These are phyloP conservation scores for Synergus laeviventris DNA, from an alignment of 2,888 invertebrate species.

Conservation along the genomic window DNA sequence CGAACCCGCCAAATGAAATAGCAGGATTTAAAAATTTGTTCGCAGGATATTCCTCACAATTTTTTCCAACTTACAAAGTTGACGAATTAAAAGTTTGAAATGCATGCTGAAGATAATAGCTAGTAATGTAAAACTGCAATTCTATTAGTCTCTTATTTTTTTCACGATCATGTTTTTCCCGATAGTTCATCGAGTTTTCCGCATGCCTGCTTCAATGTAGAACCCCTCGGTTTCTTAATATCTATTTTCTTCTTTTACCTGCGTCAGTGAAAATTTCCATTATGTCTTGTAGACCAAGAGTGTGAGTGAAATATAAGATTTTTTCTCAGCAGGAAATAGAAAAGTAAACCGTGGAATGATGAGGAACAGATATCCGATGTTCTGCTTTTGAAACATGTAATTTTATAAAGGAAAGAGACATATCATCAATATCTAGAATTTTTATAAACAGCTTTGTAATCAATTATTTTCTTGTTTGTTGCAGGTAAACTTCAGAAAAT, in stretches of 20 bases:
- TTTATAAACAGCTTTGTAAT: neutral
- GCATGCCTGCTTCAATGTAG: neutral
- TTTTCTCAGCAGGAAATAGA: neutral
- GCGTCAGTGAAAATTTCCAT: constrained; percentile 16
- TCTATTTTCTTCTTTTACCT: constrained; percentile 8
- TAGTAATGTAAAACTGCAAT: neutral
- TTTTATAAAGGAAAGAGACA: neutral
- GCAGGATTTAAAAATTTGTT: neutral
- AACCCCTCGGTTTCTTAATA: constrained; percentile 8
- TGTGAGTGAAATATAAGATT: neutral
- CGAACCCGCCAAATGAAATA: neutral
- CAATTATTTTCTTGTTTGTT: neutral
- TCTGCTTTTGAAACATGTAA: neutral
- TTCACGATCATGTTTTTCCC: constrained; percentile 14
- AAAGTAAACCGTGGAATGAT: neutral
- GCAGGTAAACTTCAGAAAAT: neutral
- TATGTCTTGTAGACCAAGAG: neutral
- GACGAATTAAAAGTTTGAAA: neutral
- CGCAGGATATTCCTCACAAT: neutral
- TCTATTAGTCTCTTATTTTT: constrained; percentile 24
- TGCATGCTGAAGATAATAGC: neutral
- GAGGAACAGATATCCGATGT: neutral
- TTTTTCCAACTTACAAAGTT: neutral
- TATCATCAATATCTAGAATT: no score
- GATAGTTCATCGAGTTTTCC: constrained; percentile 22